These are phyloP conservation scores for Peromyscus eremicus DNA, from an alignment of 2,797 vertebrate genomes.

Conservation along the genomic window DNA sequence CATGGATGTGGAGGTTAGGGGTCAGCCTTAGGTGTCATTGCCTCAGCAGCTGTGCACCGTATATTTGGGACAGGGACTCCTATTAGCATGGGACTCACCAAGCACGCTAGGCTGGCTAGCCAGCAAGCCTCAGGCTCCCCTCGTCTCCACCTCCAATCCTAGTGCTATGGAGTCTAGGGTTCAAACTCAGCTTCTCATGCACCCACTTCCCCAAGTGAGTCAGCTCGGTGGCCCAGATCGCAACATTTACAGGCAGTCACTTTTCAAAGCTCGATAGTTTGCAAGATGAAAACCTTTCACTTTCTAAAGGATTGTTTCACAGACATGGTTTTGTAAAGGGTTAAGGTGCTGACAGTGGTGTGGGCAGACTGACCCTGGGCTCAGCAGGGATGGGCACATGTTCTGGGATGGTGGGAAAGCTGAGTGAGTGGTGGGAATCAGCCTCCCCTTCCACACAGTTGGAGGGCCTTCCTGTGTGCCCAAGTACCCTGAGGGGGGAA, in stretches of 20 bases:
- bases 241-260: not conserved
- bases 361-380: too few species aligned
- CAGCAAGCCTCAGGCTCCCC: too few species aligned
- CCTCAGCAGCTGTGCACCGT: not conserved
- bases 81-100: not conserved
- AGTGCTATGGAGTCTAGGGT: not conserved
- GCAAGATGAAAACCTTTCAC: not conserved
- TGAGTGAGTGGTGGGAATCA: not conserved
- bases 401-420: accelerated
- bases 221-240: not conserved
- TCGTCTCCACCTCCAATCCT: not conserved
- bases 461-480: not conserved
- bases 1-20: not conserved
- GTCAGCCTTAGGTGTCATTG: not conserved
- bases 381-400: accelerated
- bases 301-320: not conserved
- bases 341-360: accelerated
- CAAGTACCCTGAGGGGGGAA: accelerated
- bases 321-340: not conserved
- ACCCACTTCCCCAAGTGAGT: not conserved
- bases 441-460: not conserved
- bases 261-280: not conserved
- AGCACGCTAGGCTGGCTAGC: not conserved
- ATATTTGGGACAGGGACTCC: not conserved
- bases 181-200: too few species aligned